Conservation (phyloP, 2,113 vertebrate genomes). For the Phaethon lepturus region DNA sequence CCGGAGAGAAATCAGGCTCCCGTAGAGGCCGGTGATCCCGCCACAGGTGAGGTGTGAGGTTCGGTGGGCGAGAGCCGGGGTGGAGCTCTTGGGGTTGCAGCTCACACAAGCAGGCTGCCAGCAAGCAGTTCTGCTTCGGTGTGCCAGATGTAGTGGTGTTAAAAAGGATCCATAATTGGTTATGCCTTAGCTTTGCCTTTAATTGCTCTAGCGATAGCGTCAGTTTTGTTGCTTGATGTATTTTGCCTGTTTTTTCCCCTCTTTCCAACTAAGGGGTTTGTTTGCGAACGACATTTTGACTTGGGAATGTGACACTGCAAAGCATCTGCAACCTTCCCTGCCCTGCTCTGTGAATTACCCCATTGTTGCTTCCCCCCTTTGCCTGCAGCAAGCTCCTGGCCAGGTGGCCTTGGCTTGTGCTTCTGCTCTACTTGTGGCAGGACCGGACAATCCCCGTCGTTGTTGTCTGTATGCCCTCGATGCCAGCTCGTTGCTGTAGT, state of each 20-base stretch:
- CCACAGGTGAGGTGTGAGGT: no score
- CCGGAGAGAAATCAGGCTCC: not conserved
- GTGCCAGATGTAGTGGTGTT: not conserved
- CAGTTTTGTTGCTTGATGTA: not conserved
- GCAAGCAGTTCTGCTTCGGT: not conserved
- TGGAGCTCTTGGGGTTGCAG: not conserved
- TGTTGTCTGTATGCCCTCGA: not conserved
- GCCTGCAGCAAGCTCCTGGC: not conserved
- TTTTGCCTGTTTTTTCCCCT: not conserved
- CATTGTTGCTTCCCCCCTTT: not conserved
- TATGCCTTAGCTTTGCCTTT: not conserved
- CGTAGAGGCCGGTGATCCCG: accelerated
- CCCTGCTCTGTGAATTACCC: not conserved
- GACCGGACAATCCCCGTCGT: not conserved
- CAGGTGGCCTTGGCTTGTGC: slow-evolving; percentile 1
- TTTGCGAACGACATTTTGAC: not conserved
- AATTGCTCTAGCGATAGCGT: not conserved
- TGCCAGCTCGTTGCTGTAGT: not conserved
- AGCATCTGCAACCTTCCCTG: not conserved
- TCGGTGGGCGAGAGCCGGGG: not conserved
- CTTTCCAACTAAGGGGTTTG: not conserved
- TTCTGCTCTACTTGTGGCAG: not conserved
- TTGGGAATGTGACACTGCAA: not conserved
- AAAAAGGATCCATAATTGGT: not conserved
- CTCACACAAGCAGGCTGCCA: not conserved